Evolutionary conservation across 2,797 vertebrate genomes (phyloP), one percentile per base, ranked within the genome.

Genomic region (Tragopan temminckii): DNA sequence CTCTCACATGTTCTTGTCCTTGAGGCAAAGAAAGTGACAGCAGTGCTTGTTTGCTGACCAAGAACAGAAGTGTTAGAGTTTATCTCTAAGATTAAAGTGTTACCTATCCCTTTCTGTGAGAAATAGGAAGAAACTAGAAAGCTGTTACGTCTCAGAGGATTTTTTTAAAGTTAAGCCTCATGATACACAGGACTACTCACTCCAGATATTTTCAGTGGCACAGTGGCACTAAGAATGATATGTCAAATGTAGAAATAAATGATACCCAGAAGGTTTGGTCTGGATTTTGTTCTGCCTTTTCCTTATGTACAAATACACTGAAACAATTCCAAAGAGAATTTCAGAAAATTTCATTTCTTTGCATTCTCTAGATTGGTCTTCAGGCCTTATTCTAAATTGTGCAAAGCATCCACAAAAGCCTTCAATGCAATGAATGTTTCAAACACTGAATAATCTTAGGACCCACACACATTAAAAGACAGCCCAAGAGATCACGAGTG

Each of bases 361-460:
- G 27, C 1, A 1, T 70, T 63, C 23, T 4, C 2, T 18, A 40
- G 6, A 2, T 3, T 36, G 36, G 7, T 25, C 43, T 70, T 70
- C 42, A 50, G 23, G 24, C 7, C n/a, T 52, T 35, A 66, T 43
- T 63, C 18, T 77, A 57, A 77, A 63, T 43, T 36, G 13, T 55
- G 10, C 33, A 36, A 59, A 59, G 6, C 35, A 76, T 31, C 25
- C 40, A 36, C 25, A 52, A 85, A 83, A 79, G 1, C 3, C 7
- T 64, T 57, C 27, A 46, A 27, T 15, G 84, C 23, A 91, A 5
- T 40, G 9, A 70, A 64, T 83, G 7, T 42, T 67, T 23, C 53
- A 83, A 29, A 45, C 53, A 17, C 25, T 63, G 36, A 52, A 5
- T 61, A 57, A 48, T 16, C 20, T 55, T 33, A 59, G 46, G n/a